Evolutionary conservation across 2,113 vertebrate genomes (phyloP).

Genomic region (Morone chrysops): DNA sequence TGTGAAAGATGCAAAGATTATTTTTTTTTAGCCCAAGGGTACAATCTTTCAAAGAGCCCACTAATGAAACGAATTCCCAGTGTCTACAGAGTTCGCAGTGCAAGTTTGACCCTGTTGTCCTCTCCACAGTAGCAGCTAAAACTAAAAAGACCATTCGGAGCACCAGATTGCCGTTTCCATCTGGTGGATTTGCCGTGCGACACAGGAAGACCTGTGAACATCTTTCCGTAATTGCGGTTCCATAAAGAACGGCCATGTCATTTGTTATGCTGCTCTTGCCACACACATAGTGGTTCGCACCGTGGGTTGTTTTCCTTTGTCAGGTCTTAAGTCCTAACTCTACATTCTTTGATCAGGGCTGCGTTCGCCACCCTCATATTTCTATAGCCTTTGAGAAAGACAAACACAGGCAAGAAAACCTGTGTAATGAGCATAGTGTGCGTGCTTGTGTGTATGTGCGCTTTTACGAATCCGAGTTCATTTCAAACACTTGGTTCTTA

Average conservation of each 20-base stretch:
- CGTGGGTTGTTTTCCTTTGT: constrained; percentile 57
- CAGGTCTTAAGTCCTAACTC: constrained; percentile 65
- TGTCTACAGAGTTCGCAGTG: constrained; percentile 42
- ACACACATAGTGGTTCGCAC: constrained; percentile 51
- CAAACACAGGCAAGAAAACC: constrained; percentile 72
- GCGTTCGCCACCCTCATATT: constrained; percentile 68
- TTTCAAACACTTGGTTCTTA: constrained; percentile 78
- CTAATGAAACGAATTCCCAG: constrained; percentile 55
- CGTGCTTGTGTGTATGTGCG: constrained; percentile 46
- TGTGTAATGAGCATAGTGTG: constrained; percentile 76
- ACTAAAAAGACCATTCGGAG: constrained; percentile 49
- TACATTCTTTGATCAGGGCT: constrained; percentile 70
- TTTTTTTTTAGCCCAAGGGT: background rate
- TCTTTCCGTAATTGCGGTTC: constrained; percentile 62
- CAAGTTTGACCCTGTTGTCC: constrained; percentile 56
- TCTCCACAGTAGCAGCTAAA: constrained; percentile 43
- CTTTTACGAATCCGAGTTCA: constrained; percentile 59
- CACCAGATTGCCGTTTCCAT: constrained; percentile 59
- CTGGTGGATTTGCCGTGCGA: constrained; percentile 44
- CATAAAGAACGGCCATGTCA: constrained; percentile 33
- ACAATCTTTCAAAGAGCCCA: constrained; percentile 7
- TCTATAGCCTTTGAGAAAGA: constrained; percentile 73
- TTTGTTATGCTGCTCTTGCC: constrained; percentile 34
- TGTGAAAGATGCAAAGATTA: background rate
- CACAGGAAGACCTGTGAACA: constrained; percentile 49